Conservation (phyloP, 2,888 invertebrate species). For the Geotrupes spiniger region DNA sequence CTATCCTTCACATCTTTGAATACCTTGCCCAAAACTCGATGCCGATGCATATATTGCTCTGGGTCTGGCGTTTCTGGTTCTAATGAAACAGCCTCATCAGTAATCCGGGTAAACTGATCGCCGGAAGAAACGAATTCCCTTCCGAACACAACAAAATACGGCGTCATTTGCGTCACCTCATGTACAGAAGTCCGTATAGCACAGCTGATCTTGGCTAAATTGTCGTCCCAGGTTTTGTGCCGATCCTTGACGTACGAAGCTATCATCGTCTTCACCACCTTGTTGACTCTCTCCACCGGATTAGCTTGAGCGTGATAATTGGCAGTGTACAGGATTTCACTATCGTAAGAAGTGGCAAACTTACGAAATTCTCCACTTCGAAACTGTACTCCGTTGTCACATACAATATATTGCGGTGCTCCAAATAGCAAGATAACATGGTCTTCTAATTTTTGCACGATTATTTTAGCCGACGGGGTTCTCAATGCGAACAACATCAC, state of each 20-base stretch:
- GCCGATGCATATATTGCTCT: no score
- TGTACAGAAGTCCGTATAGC: constrained; percentile 16
- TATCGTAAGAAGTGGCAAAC: constrained; percentile 19
- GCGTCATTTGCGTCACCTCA: constrained; percentile 15
- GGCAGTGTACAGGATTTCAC: constrained; percentile 16
- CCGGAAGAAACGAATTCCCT: no score
- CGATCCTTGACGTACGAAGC: constrained; percentile 16
- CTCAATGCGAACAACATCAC: constrained; percentile 17
- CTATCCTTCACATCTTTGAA: not conserved
- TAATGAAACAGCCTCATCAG: not conserved
- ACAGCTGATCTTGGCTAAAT: constrained; percentile 12
- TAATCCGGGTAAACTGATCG: no score
- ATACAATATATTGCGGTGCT: constrained; percentile 28
- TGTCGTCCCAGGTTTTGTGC: constrained; percentile 20
- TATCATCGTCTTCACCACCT: constrained; percentile 20
- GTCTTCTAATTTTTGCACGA: constrained; percentile 26
- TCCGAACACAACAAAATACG: not conserved
- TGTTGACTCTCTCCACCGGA: constrained; percentile 21
- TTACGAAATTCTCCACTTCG: constrained; percentile 18
- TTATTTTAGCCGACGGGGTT: constrained; percentile 11
- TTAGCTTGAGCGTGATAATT: constrained; percentile 28
- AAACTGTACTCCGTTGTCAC: constrained; percentile 35
- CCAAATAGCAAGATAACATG: constrained; percentile 31
- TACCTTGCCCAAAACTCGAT: not conserved
- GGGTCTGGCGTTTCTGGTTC: not conserved